Percentiles rank a stretch among this genome's conserved stretches.
phyloP scores from a whole-genome alignment of 2,888 invertebrate species.

The Drosophila mettleri region DNA sequence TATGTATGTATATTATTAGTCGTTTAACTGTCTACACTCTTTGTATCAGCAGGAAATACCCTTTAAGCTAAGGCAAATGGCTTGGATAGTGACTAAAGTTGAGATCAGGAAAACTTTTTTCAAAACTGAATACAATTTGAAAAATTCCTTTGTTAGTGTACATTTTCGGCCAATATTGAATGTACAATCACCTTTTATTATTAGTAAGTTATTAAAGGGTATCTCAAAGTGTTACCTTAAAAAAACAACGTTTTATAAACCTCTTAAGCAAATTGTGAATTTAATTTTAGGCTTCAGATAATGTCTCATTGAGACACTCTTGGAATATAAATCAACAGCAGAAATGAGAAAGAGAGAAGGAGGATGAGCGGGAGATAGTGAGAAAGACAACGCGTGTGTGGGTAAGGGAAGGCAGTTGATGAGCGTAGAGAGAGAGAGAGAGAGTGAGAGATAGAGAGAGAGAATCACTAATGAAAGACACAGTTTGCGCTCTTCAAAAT shows the following conservation, averaged over 20 bases:
- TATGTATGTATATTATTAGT: background rate
- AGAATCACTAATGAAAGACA: slow-evolving; percentile 26
- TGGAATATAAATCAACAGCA: background rate
- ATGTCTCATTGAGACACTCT: background rate
- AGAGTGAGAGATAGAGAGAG: background rate
- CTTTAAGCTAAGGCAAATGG: no score
- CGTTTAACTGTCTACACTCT: background rate
- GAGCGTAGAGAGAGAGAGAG: background rate
- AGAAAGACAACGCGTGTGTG: background rate
- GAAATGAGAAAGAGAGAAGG: background rate
- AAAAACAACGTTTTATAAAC: background rate
- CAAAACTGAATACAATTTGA: no score
- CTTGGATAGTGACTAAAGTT: background rate
- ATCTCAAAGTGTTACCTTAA: background rate
- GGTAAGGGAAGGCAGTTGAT: background rate
- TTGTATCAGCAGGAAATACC: no score
- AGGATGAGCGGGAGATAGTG: background rate
- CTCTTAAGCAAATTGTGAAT: background rate
- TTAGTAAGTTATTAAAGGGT: background rate
- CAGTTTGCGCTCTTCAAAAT: slow-evolving; percentile 6
- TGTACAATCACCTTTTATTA: no score
- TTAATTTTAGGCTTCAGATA: background rate
- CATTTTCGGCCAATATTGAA: no score
- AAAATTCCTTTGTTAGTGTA: no score
- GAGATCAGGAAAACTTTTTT: background rate